These are phyloP conservation scores for Vollenhovia emeryi DNA, from an alignment of 1,140 invertebrate species.

Conservation along the genomic window DNA sequence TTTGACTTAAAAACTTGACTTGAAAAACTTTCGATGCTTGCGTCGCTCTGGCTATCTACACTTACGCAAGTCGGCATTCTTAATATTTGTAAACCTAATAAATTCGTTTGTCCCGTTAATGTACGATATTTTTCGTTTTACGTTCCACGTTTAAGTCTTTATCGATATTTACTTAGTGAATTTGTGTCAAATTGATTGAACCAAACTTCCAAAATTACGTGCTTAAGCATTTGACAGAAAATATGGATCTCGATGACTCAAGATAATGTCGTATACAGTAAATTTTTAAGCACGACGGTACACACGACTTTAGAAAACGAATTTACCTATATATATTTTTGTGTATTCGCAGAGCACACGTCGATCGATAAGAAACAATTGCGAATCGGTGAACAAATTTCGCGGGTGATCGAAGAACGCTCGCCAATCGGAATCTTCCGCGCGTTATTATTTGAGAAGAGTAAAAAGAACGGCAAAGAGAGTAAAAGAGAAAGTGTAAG, in stretches of 20 bases:
- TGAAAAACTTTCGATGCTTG: no score
- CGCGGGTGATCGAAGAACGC: conserved; percentile 39
- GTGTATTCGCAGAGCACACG: conserved; percentile 47
- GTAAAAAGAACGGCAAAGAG: conserved; percentile 59
- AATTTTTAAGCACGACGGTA: not conserved
- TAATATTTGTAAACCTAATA: not conserved
- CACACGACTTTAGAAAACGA: not conserved
- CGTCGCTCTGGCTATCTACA: not conserved
- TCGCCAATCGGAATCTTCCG: conserved; percentile 52
- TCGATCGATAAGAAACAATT: conserved; percentile 50
- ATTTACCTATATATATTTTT: conserved; percentile 45
- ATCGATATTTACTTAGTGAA: not conserved
- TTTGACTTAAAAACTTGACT: conserved; percentile 2
- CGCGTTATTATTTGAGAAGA: conserved; percentile 40
- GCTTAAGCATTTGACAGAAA: not conserved
- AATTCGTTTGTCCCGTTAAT: not conserved
- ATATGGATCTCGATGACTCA: not conserved
- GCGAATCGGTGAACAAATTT: conserved; percentile 35
- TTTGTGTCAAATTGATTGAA: conserved; percentile 1
- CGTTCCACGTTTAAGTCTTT: not conserved
- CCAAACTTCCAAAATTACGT: not conserved
- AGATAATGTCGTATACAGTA: not conserved
- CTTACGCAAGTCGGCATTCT: not conserved
- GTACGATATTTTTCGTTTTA: not conserved
- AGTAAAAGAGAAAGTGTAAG: conserved; percentile 60